Evolutionary conservation across 2,797 vertebrate genomes (phyloP).

Genomic region (Rhabdophis nuchalis): DNA sequence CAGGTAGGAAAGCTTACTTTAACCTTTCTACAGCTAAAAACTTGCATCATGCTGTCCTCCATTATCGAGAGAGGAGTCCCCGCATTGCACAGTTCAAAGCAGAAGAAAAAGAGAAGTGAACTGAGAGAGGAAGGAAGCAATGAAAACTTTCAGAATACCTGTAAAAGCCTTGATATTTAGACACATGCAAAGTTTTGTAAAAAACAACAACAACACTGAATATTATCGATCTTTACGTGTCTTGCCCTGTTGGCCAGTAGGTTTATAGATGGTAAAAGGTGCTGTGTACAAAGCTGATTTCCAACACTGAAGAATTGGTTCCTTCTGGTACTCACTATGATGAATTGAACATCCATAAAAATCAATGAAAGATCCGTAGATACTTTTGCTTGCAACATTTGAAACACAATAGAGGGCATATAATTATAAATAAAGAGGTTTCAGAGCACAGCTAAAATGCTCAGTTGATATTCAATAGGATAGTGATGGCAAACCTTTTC

Average conservation of each 20-base stretch:
- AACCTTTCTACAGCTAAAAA: neutral
- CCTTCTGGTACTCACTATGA: conserved; percentile 2
- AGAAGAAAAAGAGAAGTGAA: neutral
- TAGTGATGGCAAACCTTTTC: neutral
- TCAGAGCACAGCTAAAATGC: neutral
- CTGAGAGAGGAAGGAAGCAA: neutral
- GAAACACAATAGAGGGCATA: neutral
- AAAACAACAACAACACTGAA: no score
- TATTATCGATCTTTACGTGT: neutral
- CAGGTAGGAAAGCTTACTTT: neutral
- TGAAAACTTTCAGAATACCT: neutral
- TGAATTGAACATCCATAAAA: neutral
- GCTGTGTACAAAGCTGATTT: neutral
- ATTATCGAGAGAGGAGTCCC: neutral
- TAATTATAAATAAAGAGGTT: neutral
- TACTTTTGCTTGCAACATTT: neutral
- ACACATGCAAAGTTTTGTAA: neutral
- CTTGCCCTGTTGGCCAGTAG: neutral
- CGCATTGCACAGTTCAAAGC: neutral
- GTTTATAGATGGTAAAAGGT: neutral
- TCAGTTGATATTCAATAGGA: neutral
- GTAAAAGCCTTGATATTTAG: neutral
- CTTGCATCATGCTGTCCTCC: neutral
- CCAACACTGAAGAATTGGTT: conserved; percentile 13
- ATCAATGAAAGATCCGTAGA: neutral